Evolutionary conservation across 2,113 vertebrate species (phyloP).

Genomic region (Fregata magnificens): DNA sequence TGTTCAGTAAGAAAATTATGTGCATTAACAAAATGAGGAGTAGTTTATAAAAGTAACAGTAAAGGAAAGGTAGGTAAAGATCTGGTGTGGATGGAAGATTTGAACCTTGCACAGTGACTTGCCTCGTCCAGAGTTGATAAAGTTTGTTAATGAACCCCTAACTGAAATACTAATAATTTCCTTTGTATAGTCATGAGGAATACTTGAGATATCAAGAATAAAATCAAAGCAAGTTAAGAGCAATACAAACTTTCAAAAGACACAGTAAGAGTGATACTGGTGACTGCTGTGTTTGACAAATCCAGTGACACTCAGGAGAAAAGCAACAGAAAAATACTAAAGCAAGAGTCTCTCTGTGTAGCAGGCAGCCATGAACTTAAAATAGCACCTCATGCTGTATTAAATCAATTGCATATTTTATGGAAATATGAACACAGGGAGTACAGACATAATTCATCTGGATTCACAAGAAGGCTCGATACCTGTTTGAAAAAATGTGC

Average conservation of each 20-base stretch:
- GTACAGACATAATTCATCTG: neutral
- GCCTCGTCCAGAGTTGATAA: neutral
- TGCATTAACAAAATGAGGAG: neutral
- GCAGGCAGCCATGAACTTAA: neutral
- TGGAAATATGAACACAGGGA: neutral
- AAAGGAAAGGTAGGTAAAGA: neutral
- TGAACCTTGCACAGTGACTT: neutral
- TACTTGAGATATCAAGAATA: neutral
- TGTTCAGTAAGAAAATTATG: neutral
- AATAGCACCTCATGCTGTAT: neutral
- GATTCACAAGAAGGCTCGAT: neutral
- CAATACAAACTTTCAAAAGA: neutral
- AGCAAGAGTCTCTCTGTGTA: neutral
- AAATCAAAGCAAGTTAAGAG: neutral
- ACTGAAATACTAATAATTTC: neutral
- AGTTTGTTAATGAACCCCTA: neutral
- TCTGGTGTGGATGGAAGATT: neutral
- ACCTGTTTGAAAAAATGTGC: neutral
- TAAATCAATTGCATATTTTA: neutral
- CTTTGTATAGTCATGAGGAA: neutral
- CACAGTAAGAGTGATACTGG: neutral
- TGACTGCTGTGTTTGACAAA: neutral
- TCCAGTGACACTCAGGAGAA: neutral
- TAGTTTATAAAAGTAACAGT: neutral
- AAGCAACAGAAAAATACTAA: neutral